Base-by-base conservation (phyloP, 2,797 vertebrate genomes). In the Mus caroli region DNA sequence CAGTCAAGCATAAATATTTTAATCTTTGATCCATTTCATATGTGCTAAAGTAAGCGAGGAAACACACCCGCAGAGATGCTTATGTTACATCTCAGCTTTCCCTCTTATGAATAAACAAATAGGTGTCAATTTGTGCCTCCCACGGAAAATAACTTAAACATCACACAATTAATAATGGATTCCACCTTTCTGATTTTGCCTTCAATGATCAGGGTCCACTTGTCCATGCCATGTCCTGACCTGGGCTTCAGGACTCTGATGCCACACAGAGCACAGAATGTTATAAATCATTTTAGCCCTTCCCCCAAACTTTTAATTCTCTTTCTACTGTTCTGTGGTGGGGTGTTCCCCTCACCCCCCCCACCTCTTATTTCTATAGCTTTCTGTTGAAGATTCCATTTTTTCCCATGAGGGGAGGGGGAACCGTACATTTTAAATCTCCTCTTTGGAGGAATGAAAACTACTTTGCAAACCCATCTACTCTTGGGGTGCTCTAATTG, bases 1-100 rank as follows among this genome's bases (percentile, higher is more conserved):
- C 43, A 40, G 20, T 80, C 86, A 26, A 15, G 46, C 67, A 91
- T 88, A 95, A 96, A 88, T 89, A 87, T 96, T 95, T 95, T 92
- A 91, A 76, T 92, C 90, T 90, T 92, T 87, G 85, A 82, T 93
- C 50, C 8, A 56, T 93, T 95, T 94, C 17, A 31, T 67, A 60
- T 64, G 76, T 91, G 91, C 79, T 86, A 87, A 92, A 80, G 78
- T 50, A 52, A 75, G 56, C 93, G 67, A 20, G 87, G 67, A 94
- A 96, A 94, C 26, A 75, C 17, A 91, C 40, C 75, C 64, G 12
- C 69, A 24, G 60, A 90, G 90, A 67, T 69, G 24, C 78, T 90
- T 94, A 76, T n/a, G 17, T 75, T 88, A 11, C 58, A 84, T 43
- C 73, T 89, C 52, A 1, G 28, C 82, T 84, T 94, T 93, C 88